phyloP scores from a whole-genome alignment of 2,888 invertebrate genomes.

The Galerucella calmariensis region DNA sequence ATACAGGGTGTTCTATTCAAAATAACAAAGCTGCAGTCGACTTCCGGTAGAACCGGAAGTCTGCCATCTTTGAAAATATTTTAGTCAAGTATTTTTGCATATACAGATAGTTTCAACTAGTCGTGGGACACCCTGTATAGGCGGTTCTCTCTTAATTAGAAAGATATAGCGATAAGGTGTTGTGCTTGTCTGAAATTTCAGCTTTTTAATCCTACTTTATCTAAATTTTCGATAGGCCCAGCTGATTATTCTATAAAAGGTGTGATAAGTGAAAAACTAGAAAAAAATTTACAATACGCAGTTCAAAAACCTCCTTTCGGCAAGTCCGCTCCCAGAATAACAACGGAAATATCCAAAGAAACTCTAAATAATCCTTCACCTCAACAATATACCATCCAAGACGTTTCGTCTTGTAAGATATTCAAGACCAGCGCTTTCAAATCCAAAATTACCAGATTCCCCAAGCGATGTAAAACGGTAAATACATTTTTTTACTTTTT shows the following conservation, averaged over 20 bases:
- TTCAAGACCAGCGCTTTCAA: constrained; percentile 45
- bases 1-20: no score
- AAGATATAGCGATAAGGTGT: not conserved
- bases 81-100: no score
- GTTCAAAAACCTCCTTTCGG: constrained; percentile 50
- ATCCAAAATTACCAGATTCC: constrained; percentile 47
- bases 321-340: constrained; percentile 47
- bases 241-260: constrained; percentile 49
- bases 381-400: constrained; percentile 47
- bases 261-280: constrained; percentile 45
- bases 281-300: constrained; percentile 45
- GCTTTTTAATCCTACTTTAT: no score
- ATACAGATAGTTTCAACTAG: no score
- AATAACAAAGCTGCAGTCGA: no score
- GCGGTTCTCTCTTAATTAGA: no score
- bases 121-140: no score
- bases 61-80: no score
- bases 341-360: constrained; percentile 45
- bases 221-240: constrained; percentile 43
- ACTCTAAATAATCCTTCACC: constrained; percentile 48
- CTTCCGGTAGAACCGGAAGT: no score
- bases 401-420: constrained; percentile 31
- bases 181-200: no score
- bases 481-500: not conserved
- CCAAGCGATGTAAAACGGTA: constrained; percentile 34